Percentiles rank a stretch among this genome's conserved stretches.
These are phyloP conservation scores for Rallus crepitans DNA, from an alignment of 2,797 vertebrate genomes.

Conservation along the genomic window DNA sequence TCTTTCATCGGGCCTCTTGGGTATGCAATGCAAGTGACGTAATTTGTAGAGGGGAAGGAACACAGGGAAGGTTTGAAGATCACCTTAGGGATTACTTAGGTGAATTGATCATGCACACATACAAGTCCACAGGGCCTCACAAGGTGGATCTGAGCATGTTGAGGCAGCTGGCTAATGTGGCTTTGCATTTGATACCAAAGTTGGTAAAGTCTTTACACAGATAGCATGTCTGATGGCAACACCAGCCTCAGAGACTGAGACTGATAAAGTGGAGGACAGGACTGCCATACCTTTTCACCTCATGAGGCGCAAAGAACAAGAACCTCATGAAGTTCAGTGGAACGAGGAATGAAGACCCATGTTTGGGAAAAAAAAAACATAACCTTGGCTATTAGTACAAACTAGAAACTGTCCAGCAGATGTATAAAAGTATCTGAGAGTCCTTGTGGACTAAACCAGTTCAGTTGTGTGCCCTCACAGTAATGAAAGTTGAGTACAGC, in stretches of 20 bases:
- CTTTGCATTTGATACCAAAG: neutral
- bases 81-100: neutral
- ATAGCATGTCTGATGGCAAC: neutral
- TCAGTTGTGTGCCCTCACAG: neutral
- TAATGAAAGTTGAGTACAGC: neutral
- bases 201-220: neutral
- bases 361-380: neutral
- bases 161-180: neutral
- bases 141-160: rapidly evolving
- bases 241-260: neutral
- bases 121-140: neutral
- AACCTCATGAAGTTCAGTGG: neutral
- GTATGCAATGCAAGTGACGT: neutral
- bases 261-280: neutral
- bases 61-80: neutral
- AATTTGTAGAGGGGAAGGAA: neutral
- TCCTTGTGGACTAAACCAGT: neutral
- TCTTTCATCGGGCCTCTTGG: neutral
- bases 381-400: neutral
- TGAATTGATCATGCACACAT: neutral
- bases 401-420: neutral
- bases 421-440: neutral
- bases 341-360: neutral
- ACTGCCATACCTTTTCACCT: neutral
- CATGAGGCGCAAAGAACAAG: neutral